These are phyloP conservation scores for Drosophila testacea DNA, from an alignment of 2,888 invertebrate genomes.

Conservation along the genomic window DNA sequence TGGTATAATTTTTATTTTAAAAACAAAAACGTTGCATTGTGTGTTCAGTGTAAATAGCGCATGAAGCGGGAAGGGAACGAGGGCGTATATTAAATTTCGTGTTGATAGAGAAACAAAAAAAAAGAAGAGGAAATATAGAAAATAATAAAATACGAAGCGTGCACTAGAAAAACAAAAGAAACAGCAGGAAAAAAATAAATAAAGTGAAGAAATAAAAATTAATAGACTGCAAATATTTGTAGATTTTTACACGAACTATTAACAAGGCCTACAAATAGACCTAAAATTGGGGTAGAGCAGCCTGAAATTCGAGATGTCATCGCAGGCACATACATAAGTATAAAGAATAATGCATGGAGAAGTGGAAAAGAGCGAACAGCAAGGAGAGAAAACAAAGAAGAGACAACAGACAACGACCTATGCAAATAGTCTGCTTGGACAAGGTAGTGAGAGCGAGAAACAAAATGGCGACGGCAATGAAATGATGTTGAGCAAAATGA, in stretches of 20 bases:
- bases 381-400: constrained; percentile 18
- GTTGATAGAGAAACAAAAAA: constrained; percentile 56
- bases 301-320: constrained; percentile 66
- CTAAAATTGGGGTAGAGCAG: constrained; percentile 27
- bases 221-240: constrained; percentile 84
- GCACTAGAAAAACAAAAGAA: constrained; percentile 67
- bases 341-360: constrained; percentile 9
- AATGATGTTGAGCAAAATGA: constrained; percentile 36
- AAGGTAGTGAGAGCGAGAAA: constrained; percentile 8
- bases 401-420: constrained; percentile 51
- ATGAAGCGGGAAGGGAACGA: constrained; percentile 27
- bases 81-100: constrained; percentile 73
- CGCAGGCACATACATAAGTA: constrained; percentile 17
- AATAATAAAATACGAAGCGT: constrained; percentile 68
- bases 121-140: constrained; percentile 33
- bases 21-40: constrained; percentile 55
- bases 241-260: constrained; percentile 85
- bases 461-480: constrained; percentile 48
- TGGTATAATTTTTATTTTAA: constrained; percentile 67
- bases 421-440: constrained; percentile 61
- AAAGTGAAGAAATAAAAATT: constrained; percentile 72
- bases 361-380: background rate
- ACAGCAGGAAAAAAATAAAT: constrained; percentile 51
- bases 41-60: constrained; percentile 59
- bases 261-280: constrained; percentile 66